Conservation (phyloP, 2,113 vertebrate species). For the Rhinolophus ferrumequinum region DNA sequence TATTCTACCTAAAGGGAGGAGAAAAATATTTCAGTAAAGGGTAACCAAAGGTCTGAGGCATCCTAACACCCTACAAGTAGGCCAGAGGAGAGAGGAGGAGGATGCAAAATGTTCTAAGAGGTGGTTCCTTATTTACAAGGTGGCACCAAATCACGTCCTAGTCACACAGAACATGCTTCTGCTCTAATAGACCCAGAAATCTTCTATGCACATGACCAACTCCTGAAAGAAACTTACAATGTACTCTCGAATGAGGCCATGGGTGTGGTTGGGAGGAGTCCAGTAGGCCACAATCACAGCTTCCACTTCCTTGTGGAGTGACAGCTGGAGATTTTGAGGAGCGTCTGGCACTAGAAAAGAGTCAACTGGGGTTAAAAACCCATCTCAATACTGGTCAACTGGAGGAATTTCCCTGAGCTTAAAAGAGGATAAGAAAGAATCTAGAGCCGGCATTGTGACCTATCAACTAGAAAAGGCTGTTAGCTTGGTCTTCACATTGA, state of each 20-base stretch:
- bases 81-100: not conserved
- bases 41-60: not conserved
- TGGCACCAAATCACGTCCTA: not conserved
- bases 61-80: not conserved
- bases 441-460: not conserved
- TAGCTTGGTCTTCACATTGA: not conserved
- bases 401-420: not conserved
- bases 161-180: not conserved
- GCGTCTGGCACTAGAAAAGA: slow-evolving; percentile 92
- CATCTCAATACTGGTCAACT: not conserved
- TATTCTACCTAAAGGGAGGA: slow-evolving; percentile 90
- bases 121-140: not conserved
- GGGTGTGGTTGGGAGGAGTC: slow-evolving; percentile 89
- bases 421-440: not conserved
- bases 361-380: not conserved
- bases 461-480: not conserved
- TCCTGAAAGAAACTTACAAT: slow-evolving; percentile 88
- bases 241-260: slow-evolving; percentile 95
- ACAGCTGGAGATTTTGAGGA: slow-evolving; percentile 92
- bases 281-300: slow-evolving; percentile 90
- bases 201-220: fast-evolving
- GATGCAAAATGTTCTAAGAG: fast-evolving
- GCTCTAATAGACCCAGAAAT: not conserved
- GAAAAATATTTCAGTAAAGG: not conserved
- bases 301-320: slow-evolving; percentile 87